Evolutionary conservation across 2,888 invertebrate species (phyloP), one percentile per base, ranked within the genome.

Genomic region (Aphrophora alni): DNA sequence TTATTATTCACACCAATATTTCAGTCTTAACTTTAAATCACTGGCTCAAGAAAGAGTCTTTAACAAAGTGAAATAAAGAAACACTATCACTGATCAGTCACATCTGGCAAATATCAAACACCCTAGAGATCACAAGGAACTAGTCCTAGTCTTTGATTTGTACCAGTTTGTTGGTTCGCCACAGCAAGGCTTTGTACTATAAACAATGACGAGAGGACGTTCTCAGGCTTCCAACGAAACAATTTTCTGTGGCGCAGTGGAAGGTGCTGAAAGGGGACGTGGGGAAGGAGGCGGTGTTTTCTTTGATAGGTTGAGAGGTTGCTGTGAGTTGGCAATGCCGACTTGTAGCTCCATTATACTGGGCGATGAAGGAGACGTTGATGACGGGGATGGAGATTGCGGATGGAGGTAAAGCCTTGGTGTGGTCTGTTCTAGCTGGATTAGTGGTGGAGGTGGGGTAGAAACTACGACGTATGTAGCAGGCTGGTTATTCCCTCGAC

Each of bases 281-380:
- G 95, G 94, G 88, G 95, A 93, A 84, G 94, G 93, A 85, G 93
- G 92, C 85, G 94, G 94, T 84, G 94, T 93, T 88, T 95, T 95
- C 89, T 96, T 97, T 88, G 96, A 97, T 86, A 97, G 91, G 91
- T 97, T 97, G 85, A 97, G 90, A 79, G 97, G 97, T 88, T 95
- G 95, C 85, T 93, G 93, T 24, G 93, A 92, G 87, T 94, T 94
- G 86, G 95, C 95, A 85, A 95, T 95, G 87, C 95, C 95, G 85
- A 95, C 95, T 88, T 95, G 95, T 85, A 96, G 91, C 87, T 95
- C 95, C 86, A 93, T 89, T 87, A 93, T 89, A 88, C 93, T 90
- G 51, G 88, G 88, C 85, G 90, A 88, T 78, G 89, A 88, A 21
- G 88, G 77, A 17, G 89, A 87, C 71, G 89, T 87, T 38, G 87